A percentile compares a stretch with the other conserved stretches of the same genome.
phyloP scores from a whole-genome alignment of 2,113 vertebrate species.

The Dicaeum eximium region DNA sequence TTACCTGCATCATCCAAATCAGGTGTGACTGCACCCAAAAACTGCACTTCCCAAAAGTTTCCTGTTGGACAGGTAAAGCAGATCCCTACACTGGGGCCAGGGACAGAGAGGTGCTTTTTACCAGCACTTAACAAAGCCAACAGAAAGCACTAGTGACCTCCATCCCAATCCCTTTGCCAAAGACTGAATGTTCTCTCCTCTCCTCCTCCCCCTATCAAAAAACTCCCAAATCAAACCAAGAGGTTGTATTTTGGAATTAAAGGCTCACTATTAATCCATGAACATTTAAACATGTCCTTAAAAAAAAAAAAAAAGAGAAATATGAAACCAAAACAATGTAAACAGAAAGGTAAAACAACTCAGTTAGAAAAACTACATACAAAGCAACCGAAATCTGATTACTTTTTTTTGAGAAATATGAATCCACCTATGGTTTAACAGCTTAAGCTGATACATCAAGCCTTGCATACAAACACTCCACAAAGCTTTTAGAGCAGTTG shows the following conservation, averaged over 20 bases:
- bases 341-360: neutral
- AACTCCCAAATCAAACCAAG: neutral
- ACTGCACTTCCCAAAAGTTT: neutral
- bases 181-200: neutral
- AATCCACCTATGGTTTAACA: neutral
- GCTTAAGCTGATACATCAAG: neutral
- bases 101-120: neutral
- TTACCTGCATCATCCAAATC: neutral
- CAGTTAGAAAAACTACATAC: neutral
- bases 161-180: neutral
- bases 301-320: neutral
- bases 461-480: neutral
- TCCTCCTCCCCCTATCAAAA: neutral
- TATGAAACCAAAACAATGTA: neutral
- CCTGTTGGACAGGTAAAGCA: neutral
- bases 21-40: neutral
- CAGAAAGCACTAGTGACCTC: neutral
- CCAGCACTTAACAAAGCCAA: neutral
- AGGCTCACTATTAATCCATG: neutral
- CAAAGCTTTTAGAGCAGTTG: neutral
- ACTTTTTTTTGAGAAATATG: neutral
- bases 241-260: neutral
- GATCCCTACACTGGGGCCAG: neutral
- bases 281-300: neutral
- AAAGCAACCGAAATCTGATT: too few relatives aligned